phyloP scores from a whole-genome alignment of 2,888 invertebrate species.

The Epicampocera succincta region DNA sequence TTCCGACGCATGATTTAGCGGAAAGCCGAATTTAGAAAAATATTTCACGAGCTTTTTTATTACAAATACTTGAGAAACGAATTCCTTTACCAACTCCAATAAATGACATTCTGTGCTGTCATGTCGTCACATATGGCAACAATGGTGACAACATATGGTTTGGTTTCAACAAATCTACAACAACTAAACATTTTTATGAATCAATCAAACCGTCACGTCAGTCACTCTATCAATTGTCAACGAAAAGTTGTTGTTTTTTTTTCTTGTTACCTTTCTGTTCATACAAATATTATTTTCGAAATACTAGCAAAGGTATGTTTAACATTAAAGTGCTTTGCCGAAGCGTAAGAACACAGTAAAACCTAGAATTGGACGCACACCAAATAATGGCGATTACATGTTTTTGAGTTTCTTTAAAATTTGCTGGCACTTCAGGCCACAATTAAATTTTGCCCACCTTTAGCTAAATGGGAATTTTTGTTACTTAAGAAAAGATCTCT shows the following conservation, averaged over 20 bases:
- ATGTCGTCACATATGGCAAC: neutral
- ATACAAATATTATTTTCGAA: slow-evolving; percentile 12
- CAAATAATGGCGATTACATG: neutral
- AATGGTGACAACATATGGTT: neutral
- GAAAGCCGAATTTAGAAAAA: too few species aligned
- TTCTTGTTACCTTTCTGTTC: too few species aligned
- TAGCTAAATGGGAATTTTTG: too few species aligned
- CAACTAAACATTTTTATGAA: slow-evolving; percentile 13
- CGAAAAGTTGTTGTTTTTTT: neutral
- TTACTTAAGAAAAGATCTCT: too few species aligned
- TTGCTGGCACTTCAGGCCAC: neutral
- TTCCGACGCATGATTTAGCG: too few species aligned
- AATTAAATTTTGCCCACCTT: too few species aligned
- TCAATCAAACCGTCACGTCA: slow-evolving; percentile 37
- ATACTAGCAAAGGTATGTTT: neutral
- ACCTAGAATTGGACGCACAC: neutral
- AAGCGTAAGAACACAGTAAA: neutral
- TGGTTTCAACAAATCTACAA: neutral
- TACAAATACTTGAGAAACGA: neutral
- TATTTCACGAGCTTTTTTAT: too few species aligned
- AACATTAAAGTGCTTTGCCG: too few species aligned
- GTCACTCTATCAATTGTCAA: slow-evolving; percentile 20
- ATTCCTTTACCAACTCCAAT: neutral
- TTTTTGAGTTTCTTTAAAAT: too few species aligned
- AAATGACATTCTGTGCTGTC: neutral